phyloP scores from a whole-genome alignment of 2,888 invertebrate genomes.

The Phlogophora meticulosa region DNA sequence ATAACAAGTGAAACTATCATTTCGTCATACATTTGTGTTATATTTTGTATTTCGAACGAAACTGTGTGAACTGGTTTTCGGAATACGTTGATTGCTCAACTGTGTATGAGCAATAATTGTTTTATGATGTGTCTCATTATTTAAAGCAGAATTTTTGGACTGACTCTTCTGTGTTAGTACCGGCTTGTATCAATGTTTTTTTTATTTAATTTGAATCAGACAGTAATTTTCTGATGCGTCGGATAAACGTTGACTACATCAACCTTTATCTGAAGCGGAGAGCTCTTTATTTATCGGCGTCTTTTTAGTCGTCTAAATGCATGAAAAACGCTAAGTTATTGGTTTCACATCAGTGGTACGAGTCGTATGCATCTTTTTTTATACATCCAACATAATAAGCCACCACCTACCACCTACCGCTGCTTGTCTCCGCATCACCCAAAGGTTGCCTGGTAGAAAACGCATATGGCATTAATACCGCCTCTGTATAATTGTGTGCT shows the following conservation, averaged over 20 bases:
- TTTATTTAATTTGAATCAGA: conserved; percentile 1
- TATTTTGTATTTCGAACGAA: conserved; percentile 52
- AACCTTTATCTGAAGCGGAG: no score
- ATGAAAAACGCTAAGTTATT: not conserved
- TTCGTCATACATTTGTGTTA: conserved; percentile 67
- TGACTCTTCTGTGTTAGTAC: not conserved
- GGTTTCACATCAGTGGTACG: not conserved
- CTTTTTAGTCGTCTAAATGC: not conserved
- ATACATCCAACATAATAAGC: no score
- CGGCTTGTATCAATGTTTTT: not conserved
- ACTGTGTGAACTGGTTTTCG: conserved; percentile 63
- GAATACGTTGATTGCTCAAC: conserved; percentile 61
- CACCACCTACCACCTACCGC: no score
- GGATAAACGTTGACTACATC: not conserved
- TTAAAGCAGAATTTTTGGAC: conserved; percentile 30
- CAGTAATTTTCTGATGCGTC: not conserved
- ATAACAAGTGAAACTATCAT: conserved; percentile 68
- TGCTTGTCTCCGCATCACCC: no score
- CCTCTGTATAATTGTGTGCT: no score
- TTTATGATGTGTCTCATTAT: conserved; percentile 27
- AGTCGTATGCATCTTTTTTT: no score
- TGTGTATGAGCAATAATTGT: conserved; percentile 53
- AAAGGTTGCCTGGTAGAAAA: no score
- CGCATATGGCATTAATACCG: no score
- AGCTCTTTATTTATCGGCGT: no score